Evolutionary conservation across 2,888 invertebrate genomes (phyloP).

Genomic region (Podabrus alpinus): DNA sequence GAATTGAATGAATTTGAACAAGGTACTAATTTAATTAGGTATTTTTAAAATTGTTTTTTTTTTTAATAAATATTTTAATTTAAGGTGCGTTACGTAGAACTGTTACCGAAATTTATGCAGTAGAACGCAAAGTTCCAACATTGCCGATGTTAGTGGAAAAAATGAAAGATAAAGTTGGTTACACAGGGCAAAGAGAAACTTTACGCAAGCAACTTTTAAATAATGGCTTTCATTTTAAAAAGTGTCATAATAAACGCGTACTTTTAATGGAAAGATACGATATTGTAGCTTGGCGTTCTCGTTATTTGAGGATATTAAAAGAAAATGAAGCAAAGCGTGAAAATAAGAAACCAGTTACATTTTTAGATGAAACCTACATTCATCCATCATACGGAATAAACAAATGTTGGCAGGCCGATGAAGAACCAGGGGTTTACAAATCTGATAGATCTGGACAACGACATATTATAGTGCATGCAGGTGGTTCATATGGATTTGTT

Average conservation of each 20-base stretch:
- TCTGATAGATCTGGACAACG: too few species aligned
- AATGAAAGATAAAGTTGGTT: not conserved
- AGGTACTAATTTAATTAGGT: too few species aligned
- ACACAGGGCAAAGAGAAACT: not conserved
- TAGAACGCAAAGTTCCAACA: too few species aligned
- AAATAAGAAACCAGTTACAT: slow-evolving; percentile 7
- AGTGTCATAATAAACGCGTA: not conserved
- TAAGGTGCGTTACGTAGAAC: too few species aligned
- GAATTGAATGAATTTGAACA: too few species aligned
- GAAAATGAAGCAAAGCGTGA: not conserved
- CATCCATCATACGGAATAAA: not conserved
- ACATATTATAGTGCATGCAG: too few species aligned
- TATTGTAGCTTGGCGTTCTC: slow-evolving; percentile 4
- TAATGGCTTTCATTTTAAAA: slow-evolving; percentile 1
- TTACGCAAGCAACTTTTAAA: not conserved
- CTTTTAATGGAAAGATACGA: not conserved
- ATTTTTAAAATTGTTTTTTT: too few species aligned
- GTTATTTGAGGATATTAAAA: not conserved
- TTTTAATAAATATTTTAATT: too few species aligned
- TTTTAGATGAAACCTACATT: slow-evolving; percentile 12
- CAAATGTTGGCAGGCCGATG: too few species aligned
- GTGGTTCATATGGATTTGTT: too few species aligned
- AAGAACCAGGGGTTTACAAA: too few species aligned
- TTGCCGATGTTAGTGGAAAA: not conserved
- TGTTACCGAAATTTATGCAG: too few species aligned